phyloP scores from a whole-genome alignment of 2,888 invertebrate species.

The Amphimallon solstitiale region DNA sequence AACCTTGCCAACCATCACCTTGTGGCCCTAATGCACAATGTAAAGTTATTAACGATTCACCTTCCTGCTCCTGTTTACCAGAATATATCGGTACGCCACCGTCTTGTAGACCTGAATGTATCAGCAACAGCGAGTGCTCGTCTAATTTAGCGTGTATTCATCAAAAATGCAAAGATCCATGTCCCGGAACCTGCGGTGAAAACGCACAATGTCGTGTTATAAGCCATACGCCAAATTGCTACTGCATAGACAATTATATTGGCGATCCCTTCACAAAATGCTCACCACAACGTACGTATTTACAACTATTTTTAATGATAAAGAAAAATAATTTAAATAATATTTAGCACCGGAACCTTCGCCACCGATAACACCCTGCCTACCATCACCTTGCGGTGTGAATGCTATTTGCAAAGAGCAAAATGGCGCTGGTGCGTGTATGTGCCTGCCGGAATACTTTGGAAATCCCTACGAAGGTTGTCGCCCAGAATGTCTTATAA shows the following conservation, averaged over 20 bases:
- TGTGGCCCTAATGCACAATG: slow-evolving; percentile 76
- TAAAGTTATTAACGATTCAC: slow-evolving; percentile 69
- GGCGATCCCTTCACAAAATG: slow-evolving; percentile 76
- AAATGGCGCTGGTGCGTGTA: slow-evolving; percentile 66
- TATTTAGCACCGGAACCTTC: slow-evolving; percentile 42
- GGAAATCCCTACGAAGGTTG: slow-evolving; percentile 71
- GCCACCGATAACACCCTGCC: slow-evolving; percentile 58
- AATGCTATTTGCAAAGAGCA: slow-evolving; percentile 66
- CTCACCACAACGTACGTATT: slow-evolving; percentile 53
- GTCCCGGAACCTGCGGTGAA: slow-evolving; percentile 75
- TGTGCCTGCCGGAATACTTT: slow-evolving; percentile 64
- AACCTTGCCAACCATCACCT: slow-evolving; percentile 74
- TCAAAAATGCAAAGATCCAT: slow-evolving; percentile 79
- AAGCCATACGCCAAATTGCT: slow-evolving; percentile 79
- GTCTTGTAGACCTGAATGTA: slow-evolving; percentile 79
- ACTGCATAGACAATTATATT: slow-evolving; percentile 71
- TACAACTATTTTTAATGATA: slow-evolving; percentile 30
- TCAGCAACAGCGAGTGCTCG: slow-evolving; percentile 77
- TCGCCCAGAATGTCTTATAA: slow-evolving; percentile 68
- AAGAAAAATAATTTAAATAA: slow-evolving; percentile 43
- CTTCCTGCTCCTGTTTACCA: slow-evolving; percentile 76
- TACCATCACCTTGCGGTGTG: slow-evolving; percentile 65
- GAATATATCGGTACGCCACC: slow-evolving; percentile 76
- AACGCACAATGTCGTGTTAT: slow-evolving; percentile 79
- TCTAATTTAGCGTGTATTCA: slow-evolving; percentile 75